Evolutionary conservation across 1,140 invertebrate species (phyloP).

Genomic region (Adelges cooleyi): DNA sequence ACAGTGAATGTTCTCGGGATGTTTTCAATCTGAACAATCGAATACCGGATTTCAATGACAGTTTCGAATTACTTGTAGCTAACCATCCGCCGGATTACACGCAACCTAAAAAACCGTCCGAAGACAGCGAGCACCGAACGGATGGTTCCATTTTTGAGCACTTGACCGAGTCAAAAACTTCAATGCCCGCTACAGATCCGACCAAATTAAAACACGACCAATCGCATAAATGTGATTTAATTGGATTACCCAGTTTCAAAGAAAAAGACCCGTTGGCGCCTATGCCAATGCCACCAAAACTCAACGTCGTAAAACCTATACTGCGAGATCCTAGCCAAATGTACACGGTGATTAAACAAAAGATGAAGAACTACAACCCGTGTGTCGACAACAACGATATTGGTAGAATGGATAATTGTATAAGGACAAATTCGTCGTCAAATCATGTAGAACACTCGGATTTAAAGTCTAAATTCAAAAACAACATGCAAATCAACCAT

Average conservation of each 20-base stretch:
- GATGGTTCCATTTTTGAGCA: constrained; percentile 23
- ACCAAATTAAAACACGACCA: not conserved
- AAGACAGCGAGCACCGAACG: not conserved
- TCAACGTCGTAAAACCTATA: constrained; percentile 12
- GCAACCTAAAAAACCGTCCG: not conserved
- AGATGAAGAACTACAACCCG: not conserved
- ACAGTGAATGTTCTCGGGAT: not conserved
- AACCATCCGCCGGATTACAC: not conserved
- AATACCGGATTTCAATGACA: constrained; percentile 13
- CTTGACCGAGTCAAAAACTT: not conserved
- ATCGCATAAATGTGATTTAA: not conserved
- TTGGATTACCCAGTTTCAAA: constrained; percentile 9
- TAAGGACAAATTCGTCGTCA: not conserved
- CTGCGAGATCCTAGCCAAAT: constrained; percentile 6
- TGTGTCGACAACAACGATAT: not conserved
- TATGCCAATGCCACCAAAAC: not conserved
- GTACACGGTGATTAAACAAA: constrained; percentile 18
- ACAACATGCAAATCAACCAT: not conserved
- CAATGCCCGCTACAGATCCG: not conserved
- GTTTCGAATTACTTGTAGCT: not conserved
- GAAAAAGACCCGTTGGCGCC: constrained; percentile 16
- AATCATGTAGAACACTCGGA: not conserved
- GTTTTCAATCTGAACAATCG: constrained; percentile 17
- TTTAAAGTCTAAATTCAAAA: not conserved
- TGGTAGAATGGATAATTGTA: not conserved